A percentile compares a stretch with the other conserved stretches of the same genome.
phyloP scores from a whole-genome alignment of 2,888 invertebrate species.

The Acronicta psi region DNA sequence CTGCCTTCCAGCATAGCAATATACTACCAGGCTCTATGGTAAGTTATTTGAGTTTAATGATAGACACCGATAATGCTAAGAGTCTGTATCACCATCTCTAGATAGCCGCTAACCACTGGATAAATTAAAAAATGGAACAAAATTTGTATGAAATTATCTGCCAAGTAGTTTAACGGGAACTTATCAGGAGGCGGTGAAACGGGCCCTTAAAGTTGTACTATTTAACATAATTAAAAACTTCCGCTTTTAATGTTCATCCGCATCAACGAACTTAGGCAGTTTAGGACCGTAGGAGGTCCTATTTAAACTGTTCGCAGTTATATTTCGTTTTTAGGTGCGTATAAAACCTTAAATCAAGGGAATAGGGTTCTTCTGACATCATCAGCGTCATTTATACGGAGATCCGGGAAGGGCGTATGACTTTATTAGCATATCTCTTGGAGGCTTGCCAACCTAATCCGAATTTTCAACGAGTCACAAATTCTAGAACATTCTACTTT shows the following conservation, averaged over 20 bases:
- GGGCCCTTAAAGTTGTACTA: too few species aligned
- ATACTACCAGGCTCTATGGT: constrained; percentile 65
- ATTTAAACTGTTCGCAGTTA: too few species aligned
- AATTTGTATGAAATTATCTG: too few species aligned
- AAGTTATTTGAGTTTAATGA: constrained; percentile 41
- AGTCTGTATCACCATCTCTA: too few species aligned
- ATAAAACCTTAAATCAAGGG: constrained; percentile 8
- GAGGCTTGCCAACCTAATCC: constrained; percentile 31
- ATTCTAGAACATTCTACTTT: constrained; percentile 45
- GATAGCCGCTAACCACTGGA: too few species aligned
- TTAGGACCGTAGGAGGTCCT: neutral
- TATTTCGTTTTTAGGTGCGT: too few species aligned
- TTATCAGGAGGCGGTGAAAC: too few species aligned
- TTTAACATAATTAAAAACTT: too few species aligned
- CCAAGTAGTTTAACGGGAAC: too few species aligned
- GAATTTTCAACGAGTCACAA: constrained; percentile 26
- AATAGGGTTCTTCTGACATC: constrained; percentile 22
- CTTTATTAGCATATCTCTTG: constrained; percentile 43
- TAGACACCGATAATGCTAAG: too few species aligned
- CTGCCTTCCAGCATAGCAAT: constrained; percentile 67
- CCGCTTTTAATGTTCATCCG: too few species aligned
- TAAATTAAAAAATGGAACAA: too few species aligned
- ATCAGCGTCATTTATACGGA: constrained; percentile 22
- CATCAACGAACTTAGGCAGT: neutral
- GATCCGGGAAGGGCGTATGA: constrained; percentile 25